These are phyloP conservation scores for Eulemur rubriventer DNA, from an alignment of 2,797 vertebrate genomes.

Conservation along the genomic window DNA sequence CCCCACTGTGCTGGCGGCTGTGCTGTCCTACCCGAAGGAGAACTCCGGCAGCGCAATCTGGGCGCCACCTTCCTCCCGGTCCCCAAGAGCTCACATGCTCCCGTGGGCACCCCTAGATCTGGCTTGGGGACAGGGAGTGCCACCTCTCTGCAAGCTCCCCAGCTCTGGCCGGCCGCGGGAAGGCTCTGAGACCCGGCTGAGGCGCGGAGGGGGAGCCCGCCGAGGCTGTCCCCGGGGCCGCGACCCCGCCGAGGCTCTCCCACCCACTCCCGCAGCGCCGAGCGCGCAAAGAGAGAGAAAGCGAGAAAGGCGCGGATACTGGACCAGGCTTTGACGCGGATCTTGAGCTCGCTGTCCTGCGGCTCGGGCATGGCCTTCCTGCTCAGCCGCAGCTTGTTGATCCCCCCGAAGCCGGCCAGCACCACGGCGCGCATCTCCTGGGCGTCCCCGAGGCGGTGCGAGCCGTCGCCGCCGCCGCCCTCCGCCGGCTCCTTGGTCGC, in stretches of 20 bases:
- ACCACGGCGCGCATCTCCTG: slow-evolving; percentile 97
- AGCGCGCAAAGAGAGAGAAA: background rate
- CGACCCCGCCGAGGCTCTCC: background rate
- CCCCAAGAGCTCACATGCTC: background rate
- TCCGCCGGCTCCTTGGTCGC: slow-evolving; percentile 77
- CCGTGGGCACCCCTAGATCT: background rate
- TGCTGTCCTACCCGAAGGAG: background rate
- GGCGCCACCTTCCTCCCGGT: background rate
- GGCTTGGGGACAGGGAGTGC: background rate
- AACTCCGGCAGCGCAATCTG: background rate
- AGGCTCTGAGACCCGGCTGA: background rate
- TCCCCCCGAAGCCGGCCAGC: slow-evolving; percentile 94
- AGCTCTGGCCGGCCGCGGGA: background rate
- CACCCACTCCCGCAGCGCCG: background rate
- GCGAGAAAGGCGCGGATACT: slow-evolving; percentile 73
- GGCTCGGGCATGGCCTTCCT: slow-evolving; percentile 96
- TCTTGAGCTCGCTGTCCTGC: slow-evolving; percentile 94
- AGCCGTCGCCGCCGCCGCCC: slow-evolving; percentile 76
- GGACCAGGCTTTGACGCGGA: slow-evolving; percentile 97
- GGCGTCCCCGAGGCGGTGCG: slow-evolving; percentile 84
- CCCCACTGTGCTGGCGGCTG: background rate
- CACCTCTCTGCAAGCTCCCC: background rate
- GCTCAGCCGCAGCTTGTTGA: slow-evolving; percentile 96
- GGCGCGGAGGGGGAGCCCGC: background rate
- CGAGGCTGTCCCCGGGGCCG: background rate